Evolutionary conservation across 1,140 invertebrate species (phyloP), one percentile per base, ranked within the genome.

Genomic region (Neomicropteryx cornuta): DNA sequence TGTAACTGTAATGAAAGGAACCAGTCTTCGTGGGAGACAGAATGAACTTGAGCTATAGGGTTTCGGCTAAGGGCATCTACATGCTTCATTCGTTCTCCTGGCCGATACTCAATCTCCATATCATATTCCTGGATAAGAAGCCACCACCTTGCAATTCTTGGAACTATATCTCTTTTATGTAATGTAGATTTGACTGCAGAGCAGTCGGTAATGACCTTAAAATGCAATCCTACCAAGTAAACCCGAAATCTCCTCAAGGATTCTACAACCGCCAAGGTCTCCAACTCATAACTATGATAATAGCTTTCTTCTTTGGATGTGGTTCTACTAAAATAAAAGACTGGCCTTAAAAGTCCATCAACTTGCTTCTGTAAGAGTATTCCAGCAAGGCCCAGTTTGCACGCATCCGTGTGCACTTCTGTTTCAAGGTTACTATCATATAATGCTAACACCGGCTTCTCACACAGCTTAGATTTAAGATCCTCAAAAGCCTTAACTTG

Each of bases 231-330:
- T 22, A 53, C 41, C 10, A 73, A 45, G 50, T 63, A 74, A 21
- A 56, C 43, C 5, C 53, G 42, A 44, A 70, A 71, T 27, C 58
- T 48, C 42, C 58, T 50, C 3, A 73, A 49, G 1, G 60, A 59
- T 44, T 58, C 53, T 3, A 72, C 50, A n/a, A 71, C 49, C 3
- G 64, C 62, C 2, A 73, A 36, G 10, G 53, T 56, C 52, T 71
- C 67, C 19, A 61, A 42, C 41, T 71, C 64, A 10, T 55, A 58
- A 18, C 51, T 54, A 10, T 51, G 46, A 38, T 64, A 70, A 11
- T 60, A 51, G 11, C 33, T 44, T 49, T 75, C 69, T 18, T 45
- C 43, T 18, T 38, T 39, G 34, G 14, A 23, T n/a, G 49, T 51
- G 13, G 49, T 42, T 3, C 47, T 19, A 27, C 47, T 49, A 33